Evolutionary conservation across 2,888 invertebrate genomes (phyloP), one percentile per base, ranked within the genome.

Genomic region (Caenorhabditis imperialis): DNA sequence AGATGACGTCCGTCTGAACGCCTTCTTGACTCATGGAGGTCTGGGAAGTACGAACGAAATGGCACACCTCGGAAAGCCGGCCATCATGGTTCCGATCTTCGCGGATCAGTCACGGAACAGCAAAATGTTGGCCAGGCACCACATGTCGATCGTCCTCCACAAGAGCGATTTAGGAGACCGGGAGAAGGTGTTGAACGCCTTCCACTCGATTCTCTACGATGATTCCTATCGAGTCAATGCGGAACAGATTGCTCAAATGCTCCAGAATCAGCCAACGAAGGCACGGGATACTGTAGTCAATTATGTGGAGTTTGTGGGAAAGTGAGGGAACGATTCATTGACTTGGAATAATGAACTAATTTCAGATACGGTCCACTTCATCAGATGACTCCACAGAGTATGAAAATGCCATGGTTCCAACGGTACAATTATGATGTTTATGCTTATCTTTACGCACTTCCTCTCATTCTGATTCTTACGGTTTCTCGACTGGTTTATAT

Each of bases 41-140:
- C 18, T 65, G 1, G 69, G 69, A 30, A 74, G 69, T 20, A 67
- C 67, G 5, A 67, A 61, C 51, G 74, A 74, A 40, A 37, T 58
- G 10, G 67, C 61, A 2, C 44, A 55, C 25, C 30, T 45, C 0
- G 74, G 69, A 1, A 74, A 61, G 22, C 62, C 71, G 8, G 37
- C 57, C 4, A 42, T 72, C 14, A 47, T 74, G 74, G 61, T 77
- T 23, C 77, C 77, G 12, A 44, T 77, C 3, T 74, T 77, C 37
- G 77, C 74, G 2, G 77, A 77, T 35, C 77, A 77, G 57, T 51
- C 57, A 8, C 42, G 77, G 8, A 77, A 77, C 33, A 51, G 62
- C 1, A 53, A 62, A n/a, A 77, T 77, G 77, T 25, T 77, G 16
- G 47, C 57, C 2, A 44, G 77, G 7, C 69, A 62, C 7, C 60